Evolutionary conservation across 2,113 vertebrate species (phyloP).

Genomic region (Hippocampus guttulatus): DNA sequence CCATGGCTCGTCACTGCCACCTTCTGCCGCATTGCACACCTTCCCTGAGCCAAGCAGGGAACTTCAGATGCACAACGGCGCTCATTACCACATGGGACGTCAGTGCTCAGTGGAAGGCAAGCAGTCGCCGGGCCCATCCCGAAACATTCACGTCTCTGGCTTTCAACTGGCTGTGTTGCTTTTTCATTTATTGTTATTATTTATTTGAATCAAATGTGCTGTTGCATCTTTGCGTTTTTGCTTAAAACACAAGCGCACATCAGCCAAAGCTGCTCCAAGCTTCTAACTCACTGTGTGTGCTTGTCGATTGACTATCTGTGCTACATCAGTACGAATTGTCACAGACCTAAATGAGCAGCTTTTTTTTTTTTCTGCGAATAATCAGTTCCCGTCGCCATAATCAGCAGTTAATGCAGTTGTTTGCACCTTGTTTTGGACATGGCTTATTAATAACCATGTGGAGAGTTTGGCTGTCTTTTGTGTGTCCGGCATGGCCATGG

Average conservation of each 20-base stretch:
- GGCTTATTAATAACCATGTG: background rate
- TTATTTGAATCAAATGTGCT: slow-evolving; percentile 32
- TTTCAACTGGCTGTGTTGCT: slow-evolving; percentile 67
- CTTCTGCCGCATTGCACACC: slow-evolving; percentile 79
- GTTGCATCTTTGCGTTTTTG: slow-evolving; percentile 49
- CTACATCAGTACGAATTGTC: background rate
- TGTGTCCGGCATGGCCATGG: slow-evolving; percentile 64
- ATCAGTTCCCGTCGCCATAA: background rate
- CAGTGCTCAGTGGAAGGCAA: slow-evolving; percentile 99
- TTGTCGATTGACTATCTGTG: slow-evolving; percentile 4
- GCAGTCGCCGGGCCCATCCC: slow-evolving; percentile 79
- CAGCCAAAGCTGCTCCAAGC: slow-evolving; percentile 37
- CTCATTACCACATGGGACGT: slow-evolving; percentile 97
- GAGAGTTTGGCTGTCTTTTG: background rate
- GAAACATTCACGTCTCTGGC: slow-evolving; percentile 53
- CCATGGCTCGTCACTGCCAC: slow-evolving; percentile 92
- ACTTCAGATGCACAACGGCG: slow-evolving; percentile 93
- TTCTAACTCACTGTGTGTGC: slow-evolving; percentile 29
- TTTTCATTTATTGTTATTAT: slow-evolving; percentile 8
- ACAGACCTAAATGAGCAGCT: background rate
- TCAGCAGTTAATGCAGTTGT: background rate
- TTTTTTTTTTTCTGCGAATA: background rate
- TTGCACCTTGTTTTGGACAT: background rate
- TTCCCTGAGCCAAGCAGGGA: slow-evolving; percentile 91
- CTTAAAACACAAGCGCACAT: slow-evolving; percentile 41